Evolutionary conservation across 2,888 invertebrate species (phyloP).

Genomic region (Lycaena phlaeas): DNA sequence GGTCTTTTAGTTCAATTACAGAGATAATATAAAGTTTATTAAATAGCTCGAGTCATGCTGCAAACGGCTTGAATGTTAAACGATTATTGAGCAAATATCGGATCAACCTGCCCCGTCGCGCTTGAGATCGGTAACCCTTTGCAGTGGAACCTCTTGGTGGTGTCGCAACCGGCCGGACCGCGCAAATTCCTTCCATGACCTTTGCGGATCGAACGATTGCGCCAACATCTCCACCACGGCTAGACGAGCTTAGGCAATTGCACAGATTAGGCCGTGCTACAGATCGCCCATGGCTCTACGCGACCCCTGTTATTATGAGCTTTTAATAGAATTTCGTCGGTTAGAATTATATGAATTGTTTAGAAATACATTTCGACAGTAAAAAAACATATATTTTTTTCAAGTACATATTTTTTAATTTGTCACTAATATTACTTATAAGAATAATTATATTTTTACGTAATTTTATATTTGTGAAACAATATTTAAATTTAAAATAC

Average conservation of each 20-base stretch:
- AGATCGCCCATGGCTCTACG: slow-evolving; percentile 30
- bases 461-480: no score
- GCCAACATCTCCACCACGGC: slow-evolving; percentile 55
- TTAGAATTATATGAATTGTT: no score
- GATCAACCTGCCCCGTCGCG: slow-evolving; percentile 28
- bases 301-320: not conserved
- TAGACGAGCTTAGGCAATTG: slow-evolving; percentile 64
- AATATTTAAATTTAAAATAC: no score
- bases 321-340: no score
- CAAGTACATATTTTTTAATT: no score
- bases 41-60: slow-evolving; percentile 10
- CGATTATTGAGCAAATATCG: slow-evolving; percentile 24
- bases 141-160: slow-evolving; percentile 45
- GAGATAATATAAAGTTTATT: not conserved
- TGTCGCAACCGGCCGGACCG: slow-evolving; percentile 65
- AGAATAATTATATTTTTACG: no score
- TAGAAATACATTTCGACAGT: no score
- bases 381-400: no score
- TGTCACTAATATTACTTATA: no score
- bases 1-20: not conserved
- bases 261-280: slow-evolving; percentile 44
- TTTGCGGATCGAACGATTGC: slow-evolving; percentile 70
- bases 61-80: slow-evolving; percentile 20
- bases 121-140: slow-evolving; percentile 31
- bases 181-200: slow-evolving; percentile 71